Base-by-base conservation (phyloP, 2,888 invertebrate species). In the Polyploca ridens region DNA sequence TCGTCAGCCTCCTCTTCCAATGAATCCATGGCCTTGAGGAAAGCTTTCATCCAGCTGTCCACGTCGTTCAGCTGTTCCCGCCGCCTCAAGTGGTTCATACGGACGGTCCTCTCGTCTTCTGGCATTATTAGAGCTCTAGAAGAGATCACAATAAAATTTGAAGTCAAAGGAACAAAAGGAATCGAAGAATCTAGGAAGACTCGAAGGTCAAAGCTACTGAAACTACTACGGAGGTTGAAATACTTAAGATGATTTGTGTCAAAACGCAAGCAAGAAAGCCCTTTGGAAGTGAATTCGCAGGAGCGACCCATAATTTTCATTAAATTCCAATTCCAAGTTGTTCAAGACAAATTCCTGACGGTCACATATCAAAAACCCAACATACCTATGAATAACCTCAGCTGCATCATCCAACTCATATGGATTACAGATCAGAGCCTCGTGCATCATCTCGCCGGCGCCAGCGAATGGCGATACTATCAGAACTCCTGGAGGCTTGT, bases 391-490 rank as follows among this genome's bases (percentile, higher is more conserved):
- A 75, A 98, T 96, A 33, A 97, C 96, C 87, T 98, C 98, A 16
- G 98, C 98, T 4, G 98, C 97, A 73, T 97, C 97, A 77, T 98
- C 97, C 62, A 98, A 95, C 87, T 98, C 98, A 79, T 98, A 98
- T 0, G 98, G 98, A 87, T 98, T 98, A 84, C 97, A 98, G 63
- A 98, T 96, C 11, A 98, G 94, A 3, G 98, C 98, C 85, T 98
- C 98, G 89, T 98, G 98, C 98, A 98, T 98, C 95, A 97, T 98
- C 88, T 98, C 98, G 0, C 98, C 98, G 7, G 98, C 98, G 0
- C 98, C 98, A 65, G 98, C 98, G 84, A 98, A 98, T 0, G 98
- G 98, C 0, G 98, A 98, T 10, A 98, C 96, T 62, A 98, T 97
- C 49, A 98, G 90, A 0, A 98, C 98, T 3, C 98, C 98, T 0